Evolutionary conservation across 2,797 vertebrate genomes (phyloP), one percentile per base, ranked within the genome.

Genomic region (Pelodytes ibericus): DNA sequence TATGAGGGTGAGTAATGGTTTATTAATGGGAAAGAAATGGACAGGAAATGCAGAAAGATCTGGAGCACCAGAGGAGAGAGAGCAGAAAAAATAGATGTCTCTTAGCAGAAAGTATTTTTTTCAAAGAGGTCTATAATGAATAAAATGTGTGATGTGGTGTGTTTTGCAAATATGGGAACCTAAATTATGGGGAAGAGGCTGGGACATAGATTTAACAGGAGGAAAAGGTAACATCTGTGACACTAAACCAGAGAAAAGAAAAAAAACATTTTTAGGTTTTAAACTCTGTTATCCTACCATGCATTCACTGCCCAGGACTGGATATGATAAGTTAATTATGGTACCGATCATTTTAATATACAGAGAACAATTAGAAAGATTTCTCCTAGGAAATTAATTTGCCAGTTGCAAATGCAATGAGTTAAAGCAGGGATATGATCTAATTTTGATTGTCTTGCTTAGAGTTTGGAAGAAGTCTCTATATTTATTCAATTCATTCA

Each of bases 1-100:
- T 4, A 27, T 2, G 47, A 77, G 58, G 57, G 68, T 75, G 80
- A 86, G 62, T 66, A 63, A 76, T 80, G 77, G 76, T 67, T 80
- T 82, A 77, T 81, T 82, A 77, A 82, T 81, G 76, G 73, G 64
- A 62, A 73, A 84, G 63, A 72, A 82, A 80, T 51, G 63, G 81
- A 57, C 77, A 70, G 70, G 73, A 83, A 83, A 62, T 60, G 9
- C 41, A 75, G 63, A 81, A 62, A 57, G 41, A 57, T 72, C 62
- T 18, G 44, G 61, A 0, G 78, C 71, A 76, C 53, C 15, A 80
- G 13, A 71, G 51, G 66, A 72, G 53, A 53, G 15, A 72, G 58
- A 66, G 24, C 56, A 56, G 49, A 57, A 15, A n/a, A n/a, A 64
- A 69, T 84, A 65, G 49, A 63, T 49, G 15, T 22, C 22, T 73